These are phyloP conservation scores for Fulmarus glacialis DNA, from an alignment of 2,113 vertebrate genomes.

Conservation along the genomic window DNA sequence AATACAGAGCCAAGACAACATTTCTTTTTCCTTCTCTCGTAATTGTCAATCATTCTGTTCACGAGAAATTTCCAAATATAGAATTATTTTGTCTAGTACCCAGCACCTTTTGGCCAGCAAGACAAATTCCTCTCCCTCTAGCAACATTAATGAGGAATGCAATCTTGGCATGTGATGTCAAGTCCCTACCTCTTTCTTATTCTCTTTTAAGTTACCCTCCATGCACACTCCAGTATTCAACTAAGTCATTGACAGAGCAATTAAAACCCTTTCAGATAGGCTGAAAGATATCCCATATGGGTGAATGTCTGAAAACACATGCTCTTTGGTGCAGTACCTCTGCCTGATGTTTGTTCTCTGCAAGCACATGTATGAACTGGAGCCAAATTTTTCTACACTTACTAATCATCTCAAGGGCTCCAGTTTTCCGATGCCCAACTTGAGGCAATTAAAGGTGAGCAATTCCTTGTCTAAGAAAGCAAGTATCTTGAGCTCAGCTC, in stretches of 20 bases:
- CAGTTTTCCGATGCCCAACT: not conserved
- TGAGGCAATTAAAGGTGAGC: not conserved
- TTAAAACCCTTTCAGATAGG: not conserved
- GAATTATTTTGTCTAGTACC: conserved; percentile 47
- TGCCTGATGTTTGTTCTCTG: not conserved
- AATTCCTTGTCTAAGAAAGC: not conserved
- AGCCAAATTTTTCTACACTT: not conserved
- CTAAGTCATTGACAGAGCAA: not conserved
- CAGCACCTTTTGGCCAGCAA: conserved; percentile 45
- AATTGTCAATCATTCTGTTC: conserved; percentile 5
- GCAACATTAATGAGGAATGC: not conserved
- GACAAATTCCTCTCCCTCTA: conserved; percentile 30
- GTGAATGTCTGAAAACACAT: not conserved
- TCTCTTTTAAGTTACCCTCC: not conserved
- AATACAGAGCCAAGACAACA: not conserved
- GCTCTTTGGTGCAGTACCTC: not conserved
- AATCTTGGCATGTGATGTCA: not conserved
- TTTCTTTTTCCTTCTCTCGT: not conserved
- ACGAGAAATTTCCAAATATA: conserved; percentile 69
- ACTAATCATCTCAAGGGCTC: not conserved
- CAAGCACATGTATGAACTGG: not conserved
- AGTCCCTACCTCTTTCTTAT: not conserved
- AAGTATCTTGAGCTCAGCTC: not conserved
- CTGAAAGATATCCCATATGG: not conserved
- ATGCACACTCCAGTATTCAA: not conserved